Evolutionary conservation across 2,797 vertebrate species (phyloP).

Genomic region (Sardinella longiceps): DNA sequence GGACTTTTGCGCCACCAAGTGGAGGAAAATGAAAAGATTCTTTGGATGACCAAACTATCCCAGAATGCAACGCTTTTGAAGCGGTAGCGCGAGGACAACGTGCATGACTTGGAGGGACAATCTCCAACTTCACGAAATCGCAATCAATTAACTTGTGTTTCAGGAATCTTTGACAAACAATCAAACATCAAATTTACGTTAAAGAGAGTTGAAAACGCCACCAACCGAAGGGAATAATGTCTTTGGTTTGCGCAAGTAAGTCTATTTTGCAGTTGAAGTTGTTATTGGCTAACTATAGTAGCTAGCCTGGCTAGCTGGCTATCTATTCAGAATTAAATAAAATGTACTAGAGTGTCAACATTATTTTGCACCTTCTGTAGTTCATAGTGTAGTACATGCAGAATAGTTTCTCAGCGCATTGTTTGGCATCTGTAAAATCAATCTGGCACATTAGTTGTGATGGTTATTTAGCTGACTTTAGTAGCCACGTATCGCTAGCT

Average conservation of each 20-base stretch:
- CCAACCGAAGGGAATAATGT: conserved; percentile 49
- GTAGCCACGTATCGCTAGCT: neutral
- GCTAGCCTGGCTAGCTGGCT: conserved; percentile 25
- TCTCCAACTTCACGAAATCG: conserved; percentile 24
- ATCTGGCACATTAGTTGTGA: neutral
- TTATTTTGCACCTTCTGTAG: conserved; percentile 43
- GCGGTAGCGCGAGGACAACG: neutral
- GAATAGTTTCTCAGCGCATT: too few species aligned
- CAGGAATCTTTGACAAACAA: neutral
- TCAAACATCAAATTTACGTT: neutral
- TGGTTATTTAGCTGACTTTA: neutral
- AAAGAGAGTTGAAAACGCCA: conserved; percentile 25
- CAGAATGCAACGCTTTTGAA: neutral
- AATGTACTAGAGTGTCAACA: conserved; percentile 10
- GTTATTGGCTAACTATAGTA: neutral
- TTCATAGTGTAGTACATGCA: neutral
- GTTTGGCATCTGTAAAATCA: neutral
- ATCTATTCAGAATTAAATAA: neutral
- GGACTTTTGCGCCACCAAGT: neutral
- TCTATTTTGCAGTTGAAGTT: conserved; percentile 29
- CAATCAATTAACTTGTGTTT: neutral
- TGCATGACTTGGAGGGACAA: neutral
- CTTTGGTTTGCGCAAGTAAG: conserved; percentile 65
- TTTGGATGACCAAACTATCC: neutral
- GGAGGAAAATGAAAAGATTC: neutral